A percentile compares a stretch with the other conserved stretches of the same genome.
These are phyloP conservation scores for Caenorhabditis sp. DNA, from an alignment of 2,888 invertebrate genomes.

Conservation along the genomic window DNA sequence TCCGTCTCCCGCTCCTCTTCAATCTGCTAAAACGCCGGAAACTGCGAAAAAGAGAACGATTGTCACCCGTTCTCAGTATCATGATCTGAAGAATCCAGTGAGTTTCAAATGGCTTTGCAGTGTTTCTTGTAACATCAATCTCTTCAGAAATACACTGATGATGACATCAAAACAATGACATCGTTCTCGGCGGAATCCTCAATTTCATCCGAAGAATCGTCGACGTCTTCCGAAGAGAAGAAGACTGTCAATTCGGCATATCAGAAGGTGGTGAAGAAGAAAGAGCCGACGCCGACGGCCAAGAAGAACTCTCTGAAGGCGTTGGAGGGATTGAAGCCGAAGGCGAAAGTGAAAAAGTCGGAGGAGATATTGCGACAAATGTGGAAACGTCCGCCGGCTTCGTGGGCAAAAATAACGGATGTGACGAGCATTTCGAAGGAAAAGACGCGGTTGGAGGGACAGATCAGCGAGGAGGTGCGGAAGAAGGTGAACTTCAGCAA, in stretches of 20 bases:
- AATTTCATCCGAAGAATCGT: conserved; percentile 17
- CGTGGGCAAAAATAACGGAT: conserved; percentile 37
- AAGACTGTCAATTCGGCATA: not conserved
- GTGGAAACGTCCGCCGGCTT: conserved; percentile 42
- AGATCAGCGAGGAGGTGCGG: conserved; percentile 26
- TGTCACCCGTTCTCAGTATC: conserved; percentile 22
- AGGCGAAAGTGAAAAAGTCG: conserved; percentile 36
- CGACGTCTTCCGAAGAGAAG: conserved; percentile 14
- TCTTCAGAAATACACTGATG: conserved; percentile 31
- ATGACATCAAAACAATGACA: conserved; percentile 3
- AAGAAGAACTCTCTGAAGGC: conserved; percentile 6
- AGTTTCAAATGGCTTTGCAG: not conserved
- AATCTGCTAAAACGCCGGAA: conserved; percentile 14
- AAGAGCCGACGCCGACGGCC: not conserved
- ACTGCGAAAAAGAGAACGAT: not conserved
- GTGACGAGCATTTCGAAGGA: conserved; percentile 31
- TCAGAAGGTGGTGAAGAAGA: conserved; percentile 7
- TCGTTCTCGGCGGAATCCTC: conserved; percentile 26
- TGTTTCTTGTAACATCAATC: not conserved
- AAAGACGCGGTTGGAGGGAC: conserved; percentile 20
- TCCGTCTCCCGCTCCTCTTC: not conserved
- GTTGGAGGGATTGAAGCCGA: conserved; percentile 18
- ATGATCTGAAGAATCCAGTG: conserved; percentile 35
- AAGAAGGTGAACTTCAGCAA: conserved; percentile 8
- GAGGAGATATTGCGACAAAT: conserved; percentile 43